A percentile compares a stretch with the other conserved stretches of the same genome.
Conservation (phyloP, 2,797 vertebrate genomes). For the Lycodopsis pacificus region DNA sequence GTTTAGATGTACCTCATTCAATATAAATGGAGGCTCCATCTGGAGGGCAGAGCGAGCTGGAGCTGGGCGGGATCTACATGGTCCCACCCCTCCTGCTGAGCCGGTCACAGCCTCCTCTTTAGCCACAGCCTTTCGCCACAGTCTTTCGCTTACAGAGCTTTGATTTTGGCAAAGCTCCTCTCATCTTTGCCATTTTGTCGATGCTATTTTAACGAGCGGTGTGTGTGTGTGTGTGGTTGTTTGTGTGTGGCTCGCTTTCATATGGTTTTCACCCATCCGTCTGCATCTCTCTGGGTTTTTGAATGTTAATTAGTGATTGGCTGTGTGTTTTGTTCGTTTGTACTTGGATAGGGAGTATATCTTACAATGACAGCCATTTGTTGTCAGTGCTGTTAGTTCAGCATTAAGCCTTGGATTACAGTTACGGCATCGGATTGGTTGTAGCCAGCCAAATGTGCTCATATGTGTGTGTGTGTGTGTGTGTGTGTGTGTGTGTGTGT, state of each 20-base stretch:
- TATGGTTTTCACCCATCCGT: slow-evolving; percentile 66
- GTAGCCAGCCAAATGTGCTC: not conserved
- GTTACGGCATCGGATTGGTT: slow-evolving; percentile 28
- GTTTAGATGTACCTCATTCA: slow-evolving; percentile 82
- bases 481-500: slow-evolving; percentile 18
- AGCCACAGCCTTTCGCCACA: slow-evolving; percentile 63
- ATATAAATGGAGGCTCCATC: slow-evolving; percentile 80
- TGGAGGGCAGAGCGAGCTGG: slow-evolving; percentile 57
- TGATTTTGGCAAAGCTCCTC: slow-evolving; percentile 70
- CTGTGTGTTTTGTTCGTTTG: slow-evolving; percentile 24
- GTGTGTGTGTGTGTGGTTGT: slow-evolving; percentile 15
- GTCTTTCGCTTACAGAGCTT: slow-evolving; percentile 62
- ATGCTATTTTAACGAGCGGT: slow-evolving; percentile 58
- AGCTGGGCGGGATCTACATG: slow-evolving; percentile 40
- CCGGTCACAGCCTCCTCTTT: slow-evolving; percentile 56
- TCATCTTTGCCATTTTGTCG: slow-evolving; percentile 57
- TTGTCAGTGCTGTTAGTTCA: slow-evolving; percentile 17
- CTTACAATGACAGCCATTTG: not conserved
- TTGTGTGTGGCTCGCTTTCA: slow-evolving; percentile 40
- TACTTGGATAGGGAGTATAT: slow-evolving; percentile 10
- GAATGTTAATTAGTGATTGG: slow-evolving; percentile 59
- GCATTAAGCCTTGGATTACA: slow-evolving; percentile 38
- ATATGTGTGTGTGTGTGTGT: not conserved
- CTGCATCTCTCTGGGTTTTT: slow-evolving; percentile 57
- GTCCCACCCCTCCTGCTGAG: slow-evolving; percentile 64